A percentile compares a stretch with the other conserved stretches of the same genome.
Conservation (phyloP, 2,888 invertebrate species). For the Agrochola litura region DNA sequence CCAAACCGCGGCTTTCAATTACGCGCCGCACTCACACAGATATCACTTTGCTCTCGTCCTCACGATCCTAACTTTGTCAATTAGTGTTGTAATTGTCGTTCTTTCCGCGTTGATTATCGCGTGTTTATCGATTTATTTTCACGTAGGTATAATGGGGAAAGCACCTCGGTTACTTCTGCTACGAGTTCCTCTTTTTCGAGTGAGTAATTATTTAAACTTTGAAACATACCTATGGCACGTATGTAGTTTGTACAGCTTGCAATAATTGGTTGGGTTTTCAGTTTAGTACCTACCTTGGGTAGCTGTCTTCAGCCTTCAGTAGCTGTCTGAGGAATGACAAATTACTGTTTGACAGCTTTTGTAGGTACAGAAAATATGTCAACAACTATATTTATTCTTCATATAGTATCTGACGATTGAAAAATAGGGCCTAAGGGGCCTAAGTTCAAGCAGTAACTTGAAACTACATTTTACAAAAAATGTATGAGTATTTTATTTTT, state of each 20-base stretch:
- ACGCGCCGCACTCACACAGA: conserved; percentile 73
- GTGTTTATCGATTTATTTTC: conserved; percentile 55
- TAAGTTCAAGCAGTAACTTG: background rate
- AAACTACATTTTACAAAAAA: background rate
- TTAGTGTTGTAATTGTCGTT: conserved; percentile 74
- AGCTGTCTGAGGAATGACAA: background rate
- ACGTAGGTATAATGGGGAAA: background rate
- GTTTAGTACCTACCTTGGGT: background rate
- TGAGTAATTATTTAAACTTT: background rate
- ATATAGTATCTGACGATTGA: background rate
- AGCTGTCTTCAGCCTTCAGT: too few species aligned
- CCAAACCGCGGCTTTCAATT: conserved; percentile 84
- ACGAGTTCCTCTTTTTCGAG: background rate
- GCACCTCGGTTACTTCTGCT: conserved; percentile 7
- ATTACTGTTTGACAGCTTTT: background rate
- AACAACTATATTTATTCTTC: background rate
- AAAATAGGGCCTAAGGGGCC: background rate
- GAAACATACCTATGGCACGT: background rate
- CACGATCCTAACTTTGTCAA: conserved; percentile 74
- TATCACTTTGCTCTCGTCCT: conserved; percentile 73
- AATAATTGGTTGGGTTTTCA: background rate
- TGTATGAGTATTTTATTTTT: background rate
- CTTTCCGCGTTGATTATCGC: conserved; percentile 64
- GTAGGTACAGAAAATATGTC: background rate
- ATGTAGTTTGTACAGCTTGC: background rate